Evolutionary conservation across 2,888 invertebrate genomes (phyloP), one percentile per base, ranked within the genome.

Genomic region (Synanthedon formicaeformis): DNA sequence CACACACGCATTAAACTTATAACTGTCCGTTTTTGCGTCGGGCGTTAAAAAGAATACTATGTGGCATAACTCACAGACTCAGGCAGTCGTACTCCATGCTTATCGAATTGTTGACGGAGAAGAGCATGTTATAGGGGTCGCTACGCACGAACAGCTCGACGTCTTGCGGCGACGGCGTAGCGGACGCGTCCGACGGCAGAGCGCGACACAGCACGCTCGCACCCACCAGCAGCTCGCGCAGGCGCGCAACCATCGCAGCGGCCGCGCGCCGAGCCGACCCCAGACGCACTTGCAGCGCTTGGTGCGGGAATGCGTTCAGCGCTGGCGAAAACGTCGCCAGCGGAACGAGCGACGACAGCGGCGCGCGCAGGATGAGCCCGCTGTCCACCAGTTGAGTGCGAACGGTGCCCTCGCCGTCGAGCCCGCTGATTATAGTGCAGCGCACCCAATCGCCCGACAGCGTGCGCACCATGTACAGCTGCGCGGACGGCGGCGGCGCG

Each of bases 141-240:
- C 90, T 85, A 64, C 93, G 89, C 64, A 91, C 92, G 76, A 92
- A 93, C 52, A 94, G 88, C 67, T 92, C 93, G 1, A 93, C 92
- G 54, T 89, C 65, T 5, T 90, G 88, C 73, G 75, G 60, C 50
- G 63, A 71, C 54, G 67, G 88, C 73, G 64, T 73, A 51, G 5
- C 63, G 67, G 51, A 64, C 67, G 60, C 63, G 50, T 53, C 55
- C 50, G 55, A 59, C 40, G 53, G 65, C 51, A 55, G 71, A 63
- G 73, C 64, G 52, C 78, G 86, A 69, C 75, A 84, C 71, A 77
- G 77, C 74, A 74, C 90, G 61, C 82, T 71, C 58, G 81, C 74
- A 58, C 68, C 78, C 34, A 93, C 85, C 58, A 94, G 81, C 54
- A 90, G 73, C 60, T 90, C 89, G 54, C 90, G 89, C 57, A 89